Evolutionary conservation across 1,140 invertebrate species (phyloP).

Genomic region (Oncopeltus fasciatus): DNA sequence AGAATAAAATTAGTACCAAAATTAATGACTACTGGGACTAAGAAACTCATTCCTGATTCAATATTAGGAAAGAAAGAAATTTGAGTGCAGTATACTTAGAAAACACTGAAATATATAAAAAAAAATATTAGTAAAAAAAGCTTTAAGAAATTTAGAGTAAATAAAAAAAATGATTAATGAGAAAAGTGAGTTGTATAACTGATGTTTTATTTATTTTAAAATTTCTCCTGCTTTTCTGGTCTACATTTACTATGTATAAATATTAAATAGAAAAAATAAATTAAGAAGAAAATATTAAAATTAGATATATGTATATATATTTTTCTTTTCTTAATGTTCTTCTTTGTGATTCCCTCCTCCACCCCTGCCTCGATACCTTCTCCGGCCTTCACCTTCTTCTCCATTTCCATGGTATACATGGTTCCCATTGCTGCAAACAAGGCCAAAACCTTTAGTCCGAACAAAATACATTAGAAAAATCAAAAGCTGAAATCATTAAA

Average conservation of each 20-base stretch:
- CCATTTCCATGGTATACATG: conserved; percentile 14
- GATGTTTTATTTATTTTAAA: not conserved
- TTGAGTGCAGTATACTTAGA: too few species aligned
- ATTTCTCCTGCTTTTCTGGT: not conserved
- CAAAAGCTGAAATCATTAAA: not conserved
- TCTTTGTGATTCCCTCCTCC: conserved; percentile 6
- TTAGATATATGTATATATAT: not conserved
- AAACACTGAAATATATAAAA: too few species aligned
- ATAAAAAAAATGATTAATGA: not conserved
- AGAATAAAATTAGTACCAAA: too few species aligned
- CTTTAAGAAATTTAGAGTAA: not conserved
- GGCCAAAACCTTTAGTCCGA: not conserved
- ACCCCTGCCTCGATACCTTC: conserved; percentile 16
- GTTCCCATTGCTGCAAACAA: conserved; percentile 13
- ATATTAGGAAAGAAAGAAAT: too few species aligned
- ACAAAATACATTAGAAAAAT: not conserved
- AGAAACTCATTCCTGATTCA: too few species aligned
- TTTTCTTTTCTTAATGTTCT: not conserved
- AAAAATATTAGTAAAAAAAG: too few species aligned
- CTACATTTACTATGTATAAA: not conserved
- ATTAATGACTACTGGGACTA: too few species aligned
- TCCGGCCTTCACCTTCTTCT: conserved; percentile 15
- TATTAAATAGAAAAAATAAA: not conserved
- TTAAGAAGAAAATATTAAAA: not conserved
- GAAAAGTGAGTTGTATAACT: not conserved